phyloP scores from a whole-genome alignment of 2,113 vertebrate species.

The Mus spicilegus region DNA sequence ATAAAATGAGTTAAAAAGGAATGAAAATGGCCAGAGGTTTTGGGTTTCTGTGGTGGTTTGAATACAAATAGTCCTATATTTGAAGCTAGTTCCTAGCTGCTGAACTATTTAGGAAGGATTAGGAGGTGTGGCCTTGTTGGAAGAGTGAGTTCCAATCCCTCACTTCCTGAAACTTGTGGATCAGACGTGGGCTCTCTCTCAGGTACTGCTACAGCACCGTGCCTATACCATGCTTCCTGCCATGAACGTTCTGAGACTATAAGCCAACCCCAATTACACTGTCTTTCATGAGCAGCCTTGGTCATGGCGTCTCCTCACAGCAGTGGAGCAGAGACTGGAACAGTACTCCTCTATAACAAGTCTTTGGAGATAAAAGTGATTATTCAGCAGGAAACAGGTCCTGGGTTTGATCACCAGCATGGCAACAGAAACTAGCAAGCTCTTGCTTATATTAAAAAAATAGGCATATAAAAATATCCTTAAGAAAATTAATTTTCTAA shows the following conservation, averaged over 20 bases:
- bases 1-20: not conserved
- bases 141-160: not conserved
- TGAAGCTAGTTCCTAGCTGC: not conserved
- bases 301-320: not conserved
- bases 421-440: not conserved
- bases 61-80: not conserved
- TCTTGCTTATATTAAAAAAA: not conserved
- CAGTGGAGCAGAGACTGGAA: not conserved
- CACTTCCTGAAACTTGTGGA: not conserved
- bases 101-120: not conserved
- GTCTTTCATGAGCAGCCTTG: not conserved
- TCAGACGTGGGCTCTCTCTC: not conserved
- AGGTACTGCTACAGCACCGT: not conserved
- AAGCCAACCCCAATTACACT: not conserved
- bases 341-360: not conserved
- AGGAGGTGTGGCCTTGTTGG: not conserved
- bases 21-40: not conserved
- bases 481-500: constrained; percentile 27
- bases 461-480: not conserved
- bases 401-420: not conserved
- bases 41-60: not conserved
- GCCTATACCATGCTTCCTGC: not conserved
- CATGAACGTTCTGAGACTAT: not conserved
- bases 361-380: not conserved
- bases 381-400: not conserved